Base-by-base conservation (phyloP, 2,113 vertebrate species). In the Calcarius ornatus region DNA sequence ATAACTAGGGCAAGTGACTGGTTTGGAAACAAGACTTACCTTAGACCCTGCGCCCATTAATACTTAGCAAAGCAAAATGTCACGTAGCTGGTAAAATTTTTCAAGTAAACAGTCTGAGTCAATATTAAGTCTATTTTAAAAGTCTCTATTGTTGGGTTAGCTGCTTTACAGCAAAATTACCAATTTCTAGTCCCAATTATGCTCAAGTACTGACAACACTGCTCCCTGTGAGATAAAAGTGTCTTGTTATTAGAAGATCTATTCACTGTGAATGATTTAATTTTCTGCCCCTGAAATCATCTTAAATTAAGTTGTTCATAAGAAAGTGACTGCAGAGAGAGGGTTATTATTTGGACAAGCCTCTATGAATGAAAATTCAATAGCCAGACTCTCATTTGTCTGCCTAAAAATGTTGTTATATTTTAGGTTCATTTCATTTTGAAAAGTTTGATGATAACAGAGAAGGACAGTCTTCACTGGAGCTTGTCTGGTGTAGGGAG, bases 231-330 rank as follows among this genome's bases (percentile, higher is more conserved):
- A 94, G 78, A 96, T 94, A 60, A 90, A 96, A 92, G 73, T 54
- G 40, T 68, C 72, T 77, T 89, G 83, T 92, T 94, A 61, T 88
- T 96, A 64, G 60, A 85, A 93, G 90, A 64, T 72, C 75, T 96
- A 69, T 73, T 69, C 91, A 92, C 75, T 90, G 88, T 97, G 73
- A 96, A 95, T 82, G 77, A 97, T 96, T 97, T 87, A 53, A 97
- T 97, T 97, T 98, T 96, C 93, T 97, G 95, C 93, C 88, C 93
- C 93, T 95, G 76, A 95, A 96, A 97, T 81, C 94, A 94, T 76
- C 82, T 88, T 96, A 94, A 92, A 95, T 96, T 80, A 92, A 10
- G 54, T 90, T 79, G 8, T 83, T 94, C 78, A 72, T 90, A 94
- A 85, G 69, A 84, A 96, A 94, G 69, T 80, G 68, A 66, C 57